A percentile compares a stretch with the other conserved stretches of the same genome.
Conservation (phyloP, 2,113 vertebrate genomes). For the Hucho hucho region DNA sequence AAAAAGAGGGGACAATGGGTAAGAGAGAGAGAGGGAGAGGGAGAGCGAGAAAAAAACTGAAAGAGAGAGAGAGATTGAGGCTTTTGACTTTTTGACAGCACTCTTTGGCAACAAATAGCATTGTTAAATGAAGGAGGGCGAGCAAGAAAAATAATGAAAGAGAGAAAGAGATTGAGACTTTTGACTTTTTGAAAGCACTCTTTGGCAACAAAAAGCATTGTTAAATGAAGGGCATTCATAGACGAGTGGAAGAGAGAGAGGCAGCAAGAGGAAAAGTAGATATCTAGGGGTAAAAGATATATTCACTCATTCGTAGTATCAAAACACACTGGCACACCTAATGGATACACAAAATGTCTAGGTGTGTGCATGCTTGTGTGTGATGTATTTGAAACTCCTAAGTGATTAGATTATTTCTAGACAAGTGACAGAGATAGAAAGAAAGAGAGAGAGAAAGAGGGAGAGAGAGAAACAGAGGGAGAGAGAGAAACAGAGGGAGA, state of each 20-base stretch:
- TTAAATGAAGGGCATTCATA: not conserved
- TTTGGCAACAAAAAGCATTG: not conserved
- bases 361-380: not conserved
- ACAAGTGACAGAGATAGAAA: not conserved
- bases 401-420: not conserved
- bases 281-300: not conserved
- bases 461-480: conserved; percentile 1
- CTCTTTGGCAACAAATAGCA: not conserved
- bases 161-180: not conserved
- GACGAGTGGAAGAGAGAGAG: not conserved
- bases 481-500: not conserved
- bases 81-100: not conserved
- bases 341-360: not conserved
- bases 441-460: conserved; percentile 6
- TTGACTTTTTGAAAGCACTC: not conserved
- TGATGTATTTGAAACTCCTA: not conserved
- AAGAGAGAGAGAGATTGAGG: not conserved
- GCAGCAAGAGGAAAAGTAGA: not conserved
- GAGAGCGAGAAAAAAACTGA: not conserved
- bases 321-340: not conserved
- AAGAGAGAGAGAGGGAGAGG: not conserved
- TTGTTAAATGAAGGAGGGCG: not conserved
- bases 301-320: not conserved
- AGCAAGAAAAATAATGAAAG: not conserved
- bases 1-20: not conserved